These are phyloP conservation scores for Bungarus multicinctus DNA, from an alignment of 2,113 vertebrate genomes.

Conservation along the genomic window DNA sequence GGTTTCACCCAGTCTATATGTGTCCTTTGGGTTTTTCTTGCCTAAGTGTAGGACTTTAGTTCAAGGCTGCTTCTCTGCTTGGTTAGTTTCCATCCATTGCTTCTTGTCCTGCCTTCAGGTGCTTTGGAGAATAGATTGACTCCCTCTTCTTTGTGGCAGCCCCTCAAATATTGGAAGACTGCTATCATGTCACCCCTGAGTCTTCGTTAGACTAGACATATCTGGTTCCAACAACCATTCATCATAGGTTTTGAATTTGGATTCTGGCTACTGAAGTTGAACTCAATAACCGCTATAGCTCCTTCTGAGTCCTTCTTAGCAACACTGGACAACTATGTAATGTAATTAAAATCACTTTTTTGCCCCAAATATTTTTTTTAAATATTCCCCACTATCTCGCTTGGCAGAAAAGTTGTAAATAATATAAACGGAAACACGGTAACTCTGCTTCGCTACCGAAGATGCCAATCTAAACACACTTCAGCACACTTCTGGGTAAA, in stretches of 20 bases:
- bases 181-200: no score
- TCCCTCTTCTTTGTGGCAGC: no score
- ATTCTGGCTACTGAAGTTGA: neutral
- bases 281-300: neutral
- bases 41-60: no score
- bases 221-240: no score
- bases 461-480: neutral
- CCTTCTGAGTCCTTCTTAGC: neutral
- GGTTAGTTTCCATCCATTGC: no score
- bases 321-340: neutral
- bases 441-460: neutral
- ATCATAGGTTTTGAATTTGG: neutral
- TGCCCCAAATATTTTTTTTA: neutral
- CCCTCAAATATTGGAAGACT: no score
- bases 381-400: neutral
- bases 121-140: no score
- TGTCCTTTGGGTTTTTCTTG: no score
- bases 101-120: no score
- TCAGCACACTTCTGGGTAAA: neutral
- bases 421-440: neutral
- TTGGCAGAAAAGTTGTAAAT: neutral
- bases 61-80: no score
- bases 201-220: no score
- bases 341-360: neutral
- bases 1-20: no score